phyloP scores from a whole-genome alignment of 2,888 invertebrate species.

The Pyralis farinalis region DNA sequence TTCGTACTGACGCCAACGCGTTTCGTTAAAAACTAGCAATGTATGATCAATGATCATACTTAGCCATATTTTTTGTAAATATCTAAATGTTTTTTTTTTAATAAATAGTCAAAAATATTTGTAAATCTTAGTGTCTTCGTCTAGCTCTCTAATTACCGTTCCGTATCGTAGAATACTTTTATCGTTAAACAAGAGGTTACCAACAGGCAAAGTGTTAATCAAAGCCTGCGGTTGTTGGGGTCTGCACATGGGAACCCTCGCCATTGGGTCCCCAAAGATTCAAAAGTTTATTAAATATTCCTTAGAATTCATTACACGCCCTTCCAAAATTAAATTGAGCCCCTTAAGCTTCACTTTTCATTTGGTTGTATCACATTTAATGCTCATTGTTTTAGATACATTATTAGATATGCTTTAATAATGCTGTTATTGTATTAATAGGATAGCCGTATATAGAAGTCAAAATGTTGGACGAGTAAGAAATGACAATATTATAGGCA shows the following conservation, averaged over 20 bases:
- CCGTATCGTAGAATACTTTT: no score
- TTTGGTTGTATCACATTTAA: slow-evolving; percentile 40
- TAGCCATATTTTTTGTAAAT: no score
- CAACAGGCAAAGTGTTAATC: slow-evolving; percentile 30
- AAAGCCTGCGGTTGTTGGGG: slow-evolving; percentile 36
- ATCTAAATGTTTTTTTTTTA: no score
- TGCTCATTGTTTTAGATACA: slow-evolving; percentile 36
- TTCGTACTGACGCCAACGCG: no score
- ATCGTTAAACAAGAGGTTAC: not conserved
- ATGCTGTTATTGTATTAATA: not conserved
- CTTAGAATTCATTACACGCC: slow-evolving; percentile 59
- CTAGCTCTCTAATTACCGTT: no score
- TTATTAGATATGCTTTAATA: slow-evolving; percentile 41
- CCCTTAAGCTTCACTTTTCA: slow-evolving; percentile 43
- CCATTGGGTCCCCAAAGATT: slow-evolving; percentile 34
- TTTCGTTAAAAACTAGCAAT: no score
- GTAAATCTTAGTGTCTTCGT: no score
- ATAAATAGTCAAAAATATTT: no score
- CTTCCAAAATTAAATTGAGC: slow-evolving; percentile 62
- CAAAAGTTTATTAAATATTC: slow-evolving; percentile 57
- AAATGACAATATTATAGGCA: no score
- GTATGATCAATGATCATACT: no score
- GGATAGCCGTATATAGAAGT: no score
- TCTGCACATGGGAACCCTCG: slow-evolving; percentile 36
- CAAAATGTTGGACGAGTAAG: no score